Conservation (phyloP, 2,888 invertebrate genomes). For the Rhorus exstirpatorius region DNA sequence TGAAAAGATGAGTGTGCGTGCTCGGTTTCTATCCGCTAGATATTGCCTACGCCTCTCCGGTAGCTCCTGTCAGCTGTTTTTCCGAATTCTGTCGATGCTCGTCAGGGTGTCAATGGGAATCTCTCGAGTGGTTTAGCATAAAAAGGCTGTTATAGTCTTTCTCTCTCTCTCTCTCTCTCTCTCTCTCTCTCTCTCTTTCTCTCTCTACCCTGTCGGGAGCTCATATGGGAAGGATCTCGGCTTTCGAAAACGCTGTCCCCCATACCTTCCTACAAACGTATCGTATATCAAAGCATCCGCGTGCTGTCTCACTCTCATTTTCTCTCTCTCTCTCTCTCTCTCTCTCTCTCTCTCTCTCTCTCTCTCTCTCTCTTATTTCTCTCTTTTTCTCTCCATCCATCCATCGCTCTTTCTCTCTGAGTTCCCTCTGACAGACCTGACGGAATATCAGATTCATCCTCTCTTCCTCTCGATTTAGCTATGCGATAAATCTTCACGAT, state of each 20-base stretch:
- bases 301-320: constrained; percentile 10
- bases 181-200: background rate
- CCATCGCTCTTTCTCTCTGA: constrained; percentile 7
- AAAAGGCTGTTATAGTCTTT: constrained; percentile 76
- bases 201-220: constrained; percentile 31
- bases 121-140: constrained; percentile 78
- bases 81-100: constrained; percentile 81
- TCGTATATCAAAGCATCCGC: constrained; percentile 81
- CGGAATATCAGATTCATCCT: background rate
- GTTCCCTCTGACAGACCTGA: background rate
- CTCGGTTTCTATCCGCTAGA: constrained; percentile 74
- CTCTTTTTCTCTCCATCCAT: background rate
- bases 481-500: background rate
- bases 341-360: background rate
- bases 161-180: constrained; percentile 5
- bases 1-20: constrained; percentile 52
- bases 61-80: constrained; percentile 79
- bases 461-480: background rate
- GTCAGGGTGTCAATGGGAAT: constrained; percentile 72
- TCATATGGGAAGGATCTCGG: constrained; percentile 71
- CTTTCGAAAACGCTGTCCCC: constrained; percentile 78
- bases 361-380: no score
- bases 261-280: constrained; percentile 79
- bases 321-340: no score
- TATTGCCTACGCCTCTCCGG: constrained; percentile 68